A percentile compares a stretch with the other conserved stretches of the same genome.
Evolutionary conservation across 2,888 invertebrate species (phyloP).

Genomic region (Helleia helle): DNA sequence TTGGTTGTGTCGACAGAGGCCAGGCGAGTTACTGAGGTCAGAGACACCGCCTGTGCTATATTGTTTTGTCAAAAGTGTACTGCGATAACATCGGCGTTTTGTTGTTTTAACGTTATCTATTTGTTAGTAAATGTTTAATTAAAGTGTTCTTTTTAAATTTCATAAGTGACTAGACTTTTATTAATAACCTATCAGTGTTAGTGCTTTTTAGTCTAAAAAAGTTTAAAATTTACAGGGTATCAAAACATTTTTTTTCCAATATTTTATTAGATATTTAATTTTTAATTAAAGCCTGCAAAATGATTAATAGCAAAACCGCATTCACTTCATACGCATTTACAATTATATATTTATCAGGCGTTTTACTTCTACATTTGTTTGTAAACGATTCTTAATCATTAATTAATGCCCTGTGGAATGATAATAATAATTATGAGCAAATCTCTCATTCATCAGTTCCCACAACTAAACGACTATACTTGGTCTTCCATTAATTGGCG

Average conservation of each 20-base stretch:
- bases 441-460: no score
- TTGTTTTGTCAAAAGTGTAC: constrained; percentile 13
- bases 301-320: neutral
- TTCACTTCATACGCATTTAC: no score
- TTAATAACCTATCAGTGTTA: neutral
- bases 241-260: no score
- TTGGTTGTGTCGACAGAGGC: constrained; percentile 17
- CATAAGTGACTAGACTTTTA: neutral
- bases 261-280: no score
- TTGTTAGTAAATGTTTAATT: neutral
- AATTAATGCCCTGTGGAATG: no score
- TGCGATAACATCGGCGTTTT: constrained; percentile 12
- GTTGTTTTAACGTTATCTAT: neutral
- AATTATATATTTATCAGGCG: no score
- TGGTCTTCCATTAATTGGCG: no score
- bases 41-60: constrained; percentile 14
- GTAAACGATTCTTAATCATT: no score
- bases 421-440: no score
- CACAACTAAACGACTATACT: no score
- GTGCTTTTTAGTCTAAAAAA: neutral
- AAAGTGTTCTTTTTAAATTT: neutral
- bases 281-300: neutral
- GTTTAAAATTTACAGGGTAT: no score
- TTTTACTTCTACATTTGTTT: no score
- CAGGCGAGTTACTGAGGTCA: constrained; percentile 18